Conservation (phyloP, 2,797 vertebrate genomes). For the Tragopan temminckii region DNA sequence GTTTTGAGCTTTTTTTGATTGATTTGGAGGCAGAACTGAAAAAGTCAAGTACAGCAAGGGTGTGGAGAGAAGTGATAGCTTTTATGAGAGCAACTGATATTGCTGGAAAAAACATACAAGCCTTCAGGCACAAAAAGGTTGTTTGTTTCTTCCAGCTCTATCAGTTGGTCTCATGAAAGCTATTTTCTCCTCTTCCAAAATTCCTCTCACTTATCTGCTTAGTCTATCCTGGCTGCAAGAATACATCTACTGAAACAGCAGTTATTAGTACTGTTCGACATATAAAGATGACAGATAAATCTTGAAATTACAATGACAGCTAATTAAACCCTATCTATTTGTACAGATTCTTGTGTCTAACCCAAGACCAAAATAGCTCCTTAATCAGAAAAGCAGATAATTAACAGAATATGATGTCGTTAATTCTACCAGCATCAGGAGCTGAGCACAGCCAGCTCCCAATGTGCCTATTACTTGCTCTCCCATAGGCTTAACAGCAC, state of each 20-base stretch:
- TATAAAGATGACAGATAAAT: conserved; percentile 9
- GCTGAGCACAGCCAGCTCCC: not conserved
- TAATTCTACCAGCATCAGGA: conserved; percentile 6
- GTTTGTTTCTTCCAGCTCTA: conserved; percentile 61
- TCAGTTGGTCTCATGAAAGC: conserved; percentile 53
- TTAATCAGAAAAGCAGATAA: conserved; percentile 22
- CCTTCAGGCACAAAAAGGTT: conserved; percentile 51
- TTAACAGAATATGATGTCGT: conserved; percentile 1
- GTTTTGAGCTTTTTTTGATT: not conserved
- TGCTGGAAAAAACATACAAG: conserved; percentile 49
- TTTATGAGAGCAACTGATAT: conserved; percentile 62
- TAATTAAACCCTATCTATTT: conserved; percentile 34
- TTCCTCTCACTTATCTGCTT: conserved; percentile 30
- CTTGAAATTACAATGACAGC: conserved; percentile 17
- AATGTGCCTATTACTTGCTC: not conserved
- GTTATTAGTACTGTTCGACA: not conserved
- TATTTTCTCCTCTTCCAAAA: conserved; percentile 42
- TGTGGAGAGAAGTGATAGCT: conserved; percentile 54
- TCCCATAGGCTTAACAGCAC: not conserved
- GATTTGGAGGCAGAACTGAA: conserved; percentile 64
- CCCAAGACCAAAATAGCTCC: conserved; percentile 32
- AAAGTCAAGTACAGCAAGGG: conserved; percentile 39
- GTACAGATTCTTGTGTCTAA: conserved; percentile 33
- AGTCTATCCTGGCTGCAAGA: not conserved
- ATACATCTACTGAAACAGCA: conserved; percentile 29